Conservation (phyloP, 2,888 invertebrate genomes). For the Pammene fasciana region DNA sequence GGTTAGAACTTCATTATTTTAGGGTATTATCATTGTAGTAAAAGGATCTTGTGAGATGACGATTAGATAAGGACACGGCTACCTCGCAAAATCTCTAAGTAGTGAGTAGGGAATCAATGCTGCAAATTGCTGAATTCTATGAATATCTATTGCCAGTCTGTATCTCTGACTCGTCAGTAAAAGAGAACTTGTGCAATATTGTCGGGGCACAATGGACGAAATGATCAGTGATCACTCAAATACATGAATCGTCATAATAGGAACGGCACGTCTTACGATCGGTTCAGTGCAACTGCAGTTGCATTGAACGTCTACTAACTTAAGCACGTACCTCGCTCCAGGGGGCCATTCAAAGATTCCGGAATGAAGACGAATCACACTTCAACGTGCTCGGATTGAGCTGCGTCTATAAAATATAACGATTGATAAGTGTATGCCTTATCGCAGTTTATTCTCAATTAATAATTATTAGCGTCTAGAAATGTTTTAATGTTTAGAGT, state of each 20-base stretch:
- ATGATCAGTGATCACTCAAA: constrained; percentile 39
- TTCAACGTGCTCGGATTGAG: neutral
- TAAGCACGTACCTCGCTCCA: constrained; percentile 58
- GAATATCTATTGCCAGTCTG: neutral
- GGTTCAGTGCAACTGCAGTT: constrained; percentile 26
- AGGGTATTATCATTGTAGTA: too few species aligned
- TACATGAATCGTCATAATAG: constrained; percentile 27
- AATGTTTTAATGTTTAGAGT: too few species aligned
- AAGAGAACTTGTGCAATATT: constrained; percentile 30
- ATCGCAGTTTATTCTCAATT: too few species aligned
- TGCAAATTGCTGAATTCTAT: too few species aligned
- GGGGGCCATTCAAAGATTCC: constrained; percentile 36
- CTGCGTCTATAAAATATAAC: too few species aligned
- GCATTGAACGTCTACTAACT: constrained; percentile 7
- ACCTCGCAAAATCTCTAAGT: too few species aligned
- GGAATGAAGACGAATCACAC: constrained; percentile 27
- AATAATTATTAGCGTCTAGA: too few species aligned
- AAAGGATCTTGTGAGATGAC: too few species aligned
- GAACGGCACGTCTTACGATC: constrained; percentile 37
- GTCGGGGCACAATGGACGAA: constrained; percentile 24
- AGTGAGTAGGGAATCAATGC: too few species aligned
- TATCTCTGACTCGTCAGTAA: neutral
- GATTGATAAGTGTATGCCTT: too few species aligned
- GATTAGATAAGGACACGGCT: too few species aligned
- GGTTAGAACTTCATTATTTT: too few species aligned